Evolutionary conservation across 2,888 invertebrate genomes (phyloP).

Genomic region (Craniophora ligustri): DNA sequence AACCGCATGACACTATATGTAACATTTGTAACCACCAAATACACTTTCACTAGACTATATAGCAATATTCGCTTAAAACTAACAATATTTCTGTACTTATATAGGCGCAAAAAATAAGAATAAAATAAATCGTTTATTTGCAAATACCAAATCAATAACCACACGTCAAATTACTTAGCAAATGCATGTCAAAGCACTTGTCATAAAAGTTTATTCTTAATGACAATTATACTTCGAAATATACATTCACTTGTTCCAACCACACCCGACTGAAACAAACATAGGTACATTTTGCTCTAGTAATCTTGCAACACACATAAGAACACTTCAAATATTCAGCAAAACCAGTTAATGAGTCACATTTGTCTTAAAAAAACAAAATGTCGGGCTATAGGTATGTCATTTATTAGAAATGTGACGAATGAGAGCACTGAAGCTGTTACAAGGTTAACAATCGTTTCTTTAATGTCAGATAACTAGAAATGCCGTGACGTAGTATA

Average conservation of each 20-base stretch:
- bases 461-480: conserved; percentile 51
- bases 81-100: too few species aligned
- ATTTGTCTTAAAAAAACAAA: conserved; percentile 45
- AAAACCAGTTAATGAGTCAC: conserved; percentile 35
- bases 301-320: conserved; percentile 7
- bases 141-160: too few species aligned
- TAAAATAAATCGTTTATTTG: background rate
- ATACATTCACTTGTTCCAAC: conserved; percentile 17
- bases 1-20: too few species aligned
- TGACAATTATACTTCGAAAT: conserved; percentile 4
- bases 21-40: too few species aligned
- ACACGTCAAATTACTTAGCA: too few species aligned
- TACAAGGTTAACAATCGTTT: conserved; percentile 53
- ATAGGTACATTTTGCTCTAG: background rate
- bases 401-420: conserved; percentile 41
- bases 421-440: conserved; percentile 47
- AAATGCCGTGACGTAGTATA: conserved; percentile 43
- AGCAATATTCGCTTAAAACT: too few species aligned
- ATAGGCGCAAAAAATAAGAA: too few species aligned
- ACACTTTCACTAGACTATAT: too few species aligned
- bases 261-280: conserved; percentile 7
- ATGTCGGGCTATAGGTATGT: conserved; percentile 52
- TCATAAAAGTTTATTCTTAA: conserved; percentile 9
- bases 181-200: too few species aligned
- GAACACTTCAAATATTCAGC: conserved; percentile 15